Base-by-base conservation (phyloP, 1,140 invertebrate species). In the Plutomurus gul region DNA sequence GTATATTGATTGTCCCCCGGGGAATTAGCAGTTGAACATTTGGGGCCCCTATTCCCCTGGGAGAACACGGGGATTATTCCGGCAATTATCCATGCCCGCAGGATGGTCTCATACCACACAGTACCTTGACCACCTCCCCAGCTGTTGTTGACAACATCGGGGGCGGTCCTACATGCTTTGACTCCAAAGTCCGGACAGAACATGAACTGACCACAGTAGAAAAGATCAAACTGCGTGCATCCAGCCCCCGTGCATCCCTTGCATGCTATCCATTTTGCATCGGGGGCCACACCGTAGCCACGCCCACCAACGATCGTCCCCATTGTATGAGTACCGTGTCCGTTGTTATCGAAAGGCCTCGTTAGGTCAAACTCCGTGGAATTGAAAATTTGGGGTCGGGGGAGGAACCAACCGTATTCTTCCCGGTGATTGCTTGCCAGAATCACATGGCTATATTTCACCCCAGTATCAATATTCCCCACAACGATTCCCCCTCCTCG, bases 21-120 rank as follows among this genome's bases (percentile, higher is more conserved):
- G 18, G 71, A 74, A 1, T 43, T 27, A 2, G 72, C 77, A 13
- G 27, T 74, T 3, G n/a, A 8, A 18, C 77, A 79, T 33, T 25
- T 37, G n/a, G 43, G 43, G 0, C 77, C 77, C 3, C 30, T 60
- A 25, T 79, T 79, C 2, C 77, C 77, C 11, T 74, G 49, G n/a
- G 77, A 74, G 33, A 79, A 79, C 13, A 79, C 47, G 0, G 77
- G 77, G 22, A 75, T 75, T n/a, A 79, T 79, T 39, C 40, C 33
- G 0, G 77, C 77, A 20, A 36, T 27, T 20, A 18, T 47, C 71
- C 71, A 79, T 3, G 37, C 49, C 5, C 1, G 4, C 8, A 75
- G 56, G 8, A 65, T 30, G 0, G n/a, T 11, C 7, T 6, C 7
- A 11, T 22, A 51, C 13, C 11, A 22, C 13, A 10, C 25, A n/a